Conservation (phyloP, 2,113 vertebrate genomes). For the Semnornis frantzii region DNA sequence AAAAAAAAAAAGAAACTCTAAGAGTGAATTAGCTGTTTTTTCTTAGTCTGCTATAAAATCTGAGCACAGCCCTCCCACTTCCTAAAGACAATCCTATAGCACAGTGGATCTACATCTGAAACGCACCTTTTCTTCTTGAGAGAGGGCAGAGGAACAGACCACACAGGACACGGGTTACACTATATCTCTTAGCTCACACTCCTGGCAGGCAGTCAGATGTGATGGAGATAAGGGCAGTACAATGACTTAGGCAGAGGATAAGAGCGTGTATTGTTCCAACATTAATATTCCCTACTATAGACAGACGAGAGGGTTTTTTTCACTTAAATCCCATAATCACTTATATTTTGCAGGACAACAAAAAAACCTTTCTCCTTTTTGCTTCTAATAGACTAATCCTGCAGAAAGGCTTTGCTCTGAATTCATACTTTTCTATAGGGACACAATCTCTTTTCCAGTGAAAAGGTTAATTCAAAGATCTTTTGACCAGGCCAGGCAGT, state of each 20-base stretch:
- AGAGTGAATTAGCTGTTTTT: background rate
- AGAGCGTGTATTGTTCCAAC: background rate
- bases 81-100: background rate
- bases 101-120: background rate
- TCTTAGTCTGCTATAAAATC: background rate
- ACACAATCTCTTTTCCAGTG: slow-evolving; percentile 13
- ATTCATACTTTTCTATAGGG: slow-evolving; percentile 58
- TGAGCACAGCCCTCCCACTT: background rate
- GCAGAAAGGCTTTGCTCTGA: slow-evolving; percentile 48
- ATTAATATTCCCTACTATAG: background rate
- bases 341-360: slow-evolving; percentile 42
- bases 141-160: background rate
- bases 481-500: background rate
- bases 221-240: slow-evolving; percentile 22
- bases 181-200: background rate
- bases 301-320: background rate
- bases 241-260: slow-evolving; percentile 9
- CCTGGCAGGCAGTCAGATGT: slow-evolving; percentile 11
- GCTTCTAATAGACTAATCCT: slow-evolving; percentile 38
- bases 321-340: slow-evolving; percentile 39
- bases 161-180: slow-evolving; percentile 37
- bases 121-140: background rate
- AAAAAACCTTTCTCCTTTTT: slow-evolving; percentile 51
- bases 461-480: slow-evolving; percentile 44
- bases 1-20: background rate